phyloP scores from a whole-genome alignment of 2,113 vertebrate genomes.

The Salvelinus fontinalis region DNA sequence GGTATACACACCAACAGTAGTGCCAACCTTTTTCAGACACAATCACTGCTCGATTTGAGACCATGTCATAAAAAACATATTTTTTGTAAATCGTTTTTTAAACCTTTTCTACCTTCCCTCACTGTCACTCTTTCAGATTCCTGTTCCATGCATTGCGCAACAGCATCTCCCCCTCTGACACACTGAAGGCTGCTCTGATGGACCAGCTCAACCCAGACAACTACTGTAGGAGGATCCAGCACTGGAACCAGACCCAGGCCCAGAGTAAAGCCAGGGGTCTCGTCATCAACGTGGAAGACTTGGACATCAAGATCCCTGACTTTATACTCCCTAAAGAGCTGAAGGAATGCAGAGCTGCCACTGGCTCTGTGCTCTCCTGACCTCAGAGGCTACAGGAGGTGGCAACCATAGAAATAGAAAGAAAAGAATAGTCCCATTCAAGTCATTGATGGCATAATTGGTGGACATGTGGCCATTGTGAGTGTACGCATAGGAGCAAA shows the following conservation, averaged over 20 bases:
- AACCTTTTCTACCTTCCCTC: not conserved
- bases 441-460: too few species aligned
- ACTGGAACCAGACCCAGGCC: slow-evolving; percentile 57
- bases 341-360: not conserved
- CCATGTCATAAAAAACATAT: too few species aligned
- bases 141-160: slow-evolving; percentile 73
- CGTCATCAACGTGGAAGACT: slow-evolving; percentile 22
- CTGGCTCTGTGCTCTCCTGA: slow-evolving; percentile 44
- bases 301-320: slow-evolving; percentile 24
- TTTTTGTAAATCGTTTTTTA: too few species aligned
- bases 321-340: not conserved
- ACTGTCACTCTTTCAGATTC: slow-evolving; percentile 66
- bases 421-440: too few species aligned
- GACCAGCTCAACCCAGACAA: slow-evolving; percentile 55
- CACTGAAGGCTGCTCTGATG: slow-evolving; percentile 65
- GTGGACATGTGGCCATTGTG: too few species aligned
- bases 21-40: too few species aligned
- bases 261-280: slow-evolving; percentile 10
- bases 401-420: too few species aligned
- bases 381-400: not conserved
- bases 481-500: too few species aligned
- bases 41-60: too few species aligned
- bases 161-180: slow-evolving; percentile 64
- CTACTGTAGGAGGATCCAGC: slow-evolving; percentile 55
- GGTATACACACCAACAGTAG: slow-evolving; percentile 67